Percentiles rank a stretch among this genome's conserved stretches.
phyloP scores from a whole-genome alignment of 2,113 vertebrate genomes.

The Calyptommatus sinebrachiatus region DNA sequence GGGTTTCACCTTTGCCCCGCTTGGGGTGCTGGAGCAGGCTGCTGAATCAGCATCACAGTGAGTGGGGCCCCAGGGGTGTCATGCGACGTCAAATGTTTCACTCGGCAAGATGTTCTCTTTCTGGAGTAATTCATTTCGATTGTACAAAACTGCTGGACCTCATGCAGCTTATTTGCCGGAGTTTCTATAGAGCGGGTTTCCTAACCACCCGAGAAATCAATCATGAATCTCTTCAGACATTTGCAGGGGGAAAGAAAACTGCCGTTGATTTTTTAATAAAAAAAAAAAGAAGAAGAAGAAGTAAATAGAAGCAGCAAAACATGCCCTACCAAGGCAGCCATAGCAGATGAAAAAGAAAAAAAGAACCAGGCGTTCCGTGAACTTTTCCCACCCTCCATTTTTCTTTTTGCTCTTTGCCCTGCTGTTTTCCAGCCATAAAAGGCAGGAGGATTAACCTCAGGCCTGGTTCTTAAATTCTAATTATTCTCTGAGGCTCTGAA shows the following conservation, averaged over 20 bases:
- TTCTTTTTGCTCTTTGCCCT: not conserved
- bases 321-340: not conserved
- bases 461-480: not conserved
- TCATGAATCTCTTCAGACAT: slow-evolving; percentile 7
- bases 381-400: not conserved
- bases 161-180: slow-evolving; percentile 15
- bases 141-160: slow-evolving; percentile 31
- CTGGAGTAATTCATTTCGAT: slow-evolving; percentile 30
- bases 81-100: slow-evolving; percentile 4
- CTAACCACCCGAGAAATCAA: slow-evolving; percentile 27
- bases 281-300: not conserved
- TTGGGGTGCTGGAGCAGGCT: not conserved
- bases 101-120: slow-evolving; percentile 13
- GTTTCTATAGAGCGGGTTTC: slow-evolving; percentile 20
- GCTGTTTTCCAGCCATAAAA: not conserved
- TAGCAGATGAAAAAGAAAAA: not conserved
- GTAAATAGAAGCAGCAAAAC: not conserved
- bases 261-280: not conserved
- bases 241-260: not conserved
- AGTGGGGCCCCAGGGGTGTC: slow-evolving; percentile 7
- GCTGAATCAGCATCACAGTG: slow-evolving; percentile 8
- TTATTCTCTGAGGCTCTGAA: not conserved
- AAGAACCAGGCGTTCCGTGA: not conserved
- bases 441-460: not conserved
- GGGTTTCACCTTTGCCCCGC: not conserved